These are phyloP conservation scores for Xanthorhoe spadicearia DNA, from an alignment of 2,888 invertebrate genomes.

Conservation along the genomic window DNA sequence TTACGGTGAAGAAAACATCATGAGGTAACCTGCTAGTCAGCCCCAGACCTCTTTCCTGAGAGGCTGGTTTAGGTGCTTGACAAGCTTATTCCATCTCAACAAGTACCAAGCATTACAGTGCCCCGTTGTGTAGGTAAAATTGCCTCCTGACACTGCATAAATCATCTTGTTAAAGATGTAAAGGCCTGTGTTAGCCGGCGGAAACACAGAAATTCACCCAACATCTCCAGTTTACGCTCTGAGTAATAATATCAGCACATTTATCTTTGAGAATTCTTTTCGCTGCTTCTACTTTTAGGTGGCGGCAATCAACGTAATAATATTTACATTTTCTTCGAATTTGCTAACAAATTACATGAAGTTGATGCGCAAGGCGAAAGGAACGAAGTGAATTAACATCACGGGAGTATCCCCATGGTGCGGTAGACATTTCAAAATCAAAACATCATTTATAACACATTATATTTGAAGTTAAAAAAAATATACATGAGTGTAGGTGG, in stretches of 20 bases:
- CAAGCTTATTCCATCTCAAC: too few species aligned
- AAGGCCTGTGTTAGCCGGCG: background rate
- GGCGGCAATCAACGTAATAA: slow-evolving; percentile 33
- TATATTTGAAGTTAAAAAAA: too few species aligned
- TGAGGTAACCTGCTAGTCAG: too few species aligned
- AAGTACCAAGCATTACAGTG: too few species aligned
- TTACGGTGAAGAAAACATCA: too few species aligned
- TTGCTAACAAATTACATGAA: slow-evolving; percentile 24
- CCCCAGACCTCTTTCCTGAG: too few species aligned
- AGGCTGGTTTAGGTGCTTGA: too few species aligned
- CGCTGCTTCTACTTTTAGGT: slow-evolving; percentile 20
- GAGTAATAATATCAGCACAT: slow-evolving; percentile 17
- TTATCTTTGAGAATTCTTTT: slow-evolving; percentile 19
- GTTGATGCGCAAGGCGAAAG: slow-evolving; percentile 2
- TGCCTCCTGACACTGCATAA: too few species aligned
- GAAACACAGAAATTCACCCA: background rate
- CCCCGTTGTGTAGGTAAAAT: too few species aligned
- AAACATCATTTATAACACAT: too few species aligned
- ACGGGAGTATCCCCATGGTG: background rate
- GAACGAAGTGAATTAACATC: background rate
- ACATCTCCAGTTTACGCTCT: background rate
- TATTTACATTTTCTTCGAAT: slow-evolving; percentile 33
- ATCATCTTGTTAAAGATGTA: too few species aligned
- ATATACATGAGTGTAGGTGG: too few species aligned
- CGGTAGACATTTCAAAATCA: background rate